A percentile compares a stretch with the other conserved stretches of the same genome.
Conservation (phyloP, 2,113 vertebrate genomes). For the Scortum barcoo region DNA sequence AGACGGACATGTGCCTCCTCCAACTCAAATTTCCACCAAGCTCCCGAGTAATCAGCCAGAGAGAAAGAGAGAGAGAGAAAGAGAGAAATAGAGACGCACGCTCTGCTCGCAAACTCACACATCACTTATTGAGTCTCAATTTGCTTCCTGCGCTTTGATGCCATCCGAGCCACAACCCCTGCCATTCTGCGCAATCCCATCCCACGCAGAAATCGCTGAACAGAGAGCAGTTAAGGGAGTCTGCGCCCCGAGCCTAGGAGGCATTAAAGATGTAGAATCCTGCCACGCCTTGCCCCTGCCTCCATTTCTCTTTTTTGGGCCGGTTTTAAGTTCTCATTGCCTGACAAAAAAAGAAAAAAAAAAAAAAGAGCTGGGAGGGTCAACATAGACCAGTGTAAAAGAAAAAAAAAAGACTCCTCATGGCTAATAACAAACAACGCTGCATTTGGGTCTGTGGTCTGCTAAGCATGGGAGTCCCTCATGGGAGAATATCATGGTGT, state of each 20-base stretch:
- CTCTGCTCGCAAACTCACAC: slow-evolving; percentile 35
- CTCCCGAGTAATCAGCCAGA: slow-evolving; percentile 40
- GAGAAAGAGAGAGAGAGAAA: no score
- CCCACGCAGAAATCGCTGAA: slow-evolving; percentile 52
- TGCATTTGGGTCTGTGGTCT: slow-evolving; percentile 11
- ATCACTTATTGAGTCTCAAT: slow-evolving; percentile 56
- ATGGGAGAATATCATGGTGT: neutral
- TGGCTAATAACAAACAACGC: neutral
- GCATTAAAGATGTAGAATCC: slow-evolving; percentile 68
- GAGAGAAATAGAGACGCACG: no score
- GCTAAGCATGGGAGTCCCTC: neutral
- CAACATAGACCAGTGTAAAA: slow-evolving; percentile 7
- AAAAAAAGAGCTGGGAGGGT: slow-evolving; percentile 15
- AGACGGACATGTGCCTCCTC: slow-evolving; percentile 15
- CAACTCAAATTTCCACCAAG: slow-evolving; percentile 40
- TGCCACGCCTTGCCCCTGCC: slow-evolving; percentile 24
- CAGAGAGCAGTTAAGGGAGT: slow-evolving; percentile 41
- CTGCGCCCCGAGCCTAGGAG: slow-evolving; percentile 33
- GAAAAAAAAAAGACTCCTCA: neutral
- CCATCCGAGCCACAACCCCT: slow-evolving; percentile 41
- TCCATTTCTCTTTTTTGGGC: slow-evolving; percentile 34
- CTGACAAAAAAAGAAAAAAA: slow-evolving; percentile 41
- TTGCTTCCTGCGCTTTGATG: slow-evolving; percentile 60
- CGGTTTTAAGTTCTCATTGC: slow-evolving; percentile 19
- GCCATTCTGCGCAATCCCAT: slow-evolving; percentile 38